phyloP scores from a whole-genome alignment of 2,113 vertebrate genomes.

The Saguinus imperator region DNA sequence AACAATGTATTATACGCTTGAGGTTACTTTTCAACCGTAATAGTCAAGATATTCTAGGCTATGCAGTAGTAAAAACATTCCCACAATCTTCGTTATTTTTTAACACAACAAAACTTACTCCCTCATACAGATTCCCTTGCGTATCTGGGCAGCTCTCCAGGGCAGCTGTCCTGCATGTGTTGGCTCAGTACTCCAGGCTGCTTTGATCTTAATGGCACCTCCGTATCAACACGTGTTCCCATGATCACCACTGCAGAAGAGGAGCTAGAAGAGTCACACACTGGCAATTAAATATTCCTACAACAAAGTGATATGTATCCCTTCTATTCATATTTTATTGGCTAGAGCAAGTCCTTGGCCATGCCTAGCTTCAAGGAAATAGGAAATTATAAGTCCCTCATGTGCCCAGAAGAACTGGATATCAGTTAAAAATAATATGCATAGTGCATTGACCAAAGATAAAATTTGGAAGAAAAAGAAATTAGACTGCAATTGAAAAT shows the following conservation, averaged over 20 bases:
- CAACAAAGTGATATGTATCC: not conserved
- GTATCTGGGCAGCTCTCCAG: not conserved
- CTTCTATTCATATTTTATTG: not conserved
- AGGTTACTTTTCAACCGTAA: conserved; percentile 40
- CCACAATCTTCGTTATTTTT: conserved; percentile 19
- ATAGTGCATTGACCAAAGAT: not conserved
- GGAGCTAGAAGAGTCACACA: not conserved
- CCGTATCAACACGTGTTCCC: not conserved
- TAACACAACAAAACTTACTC: not conserved
- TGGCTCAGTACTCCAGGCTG: not conserved
- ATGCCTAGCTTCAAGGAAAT: not conserved
- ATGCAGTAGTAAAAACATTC: not conserved
- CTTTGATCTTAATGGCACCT: not conserved
- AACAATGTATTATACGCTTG: conserved; percentile 19
- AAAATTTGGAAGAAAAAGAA: not conserved
- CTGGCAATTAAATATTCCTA: not conserved
- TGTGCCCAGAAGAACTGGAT: not conserved
- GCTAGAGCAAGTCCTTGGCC: not conserved
- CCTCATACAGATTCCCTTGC: not conserved
- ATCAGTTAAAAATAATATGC: rapidly evolving
- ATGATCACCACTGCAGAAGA: not conserved
- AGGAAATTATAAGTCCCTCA: not conserved
- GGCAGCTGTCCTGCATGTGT: not conserved
- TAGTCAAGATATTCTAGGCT: conserved; percentile 50
- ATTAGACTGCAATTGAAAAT: not conserved